Base-by-base conservation (phyloP, 2,888 invertebrate species). In the Eupithecia inturbata region DNA sequence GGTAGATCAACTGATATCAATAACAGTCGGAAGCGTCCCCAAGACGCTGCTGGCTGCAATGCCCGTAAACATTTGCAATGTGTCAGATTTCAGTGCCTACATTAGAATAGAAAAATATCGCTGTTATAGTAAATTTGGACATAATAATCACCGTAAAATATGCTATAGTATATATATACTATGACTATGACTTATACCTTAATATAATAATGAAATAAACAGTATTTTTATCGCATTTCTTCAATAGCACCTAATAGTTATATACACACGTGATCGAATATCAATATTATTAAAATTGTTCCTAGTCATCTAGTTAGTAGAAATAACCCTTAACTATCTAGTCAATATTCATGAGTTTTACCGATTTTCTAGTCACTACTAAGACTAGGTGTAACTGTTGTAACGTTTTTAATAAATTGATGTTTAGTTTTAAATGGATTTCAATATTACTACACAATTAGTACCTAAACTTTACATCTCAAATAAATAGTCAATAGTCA, bases 361-460 rank as follows among this genome's bases (percentile, higher is more conserved):
- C 53, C 10, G 12, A 53, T 22, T 53, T 22, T 57, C 57, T 53
- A 26, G 26, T 57, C 57, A 26, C 12, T 26, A 10, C 4, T 26
- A 57, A 57, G 14, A 14, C 26, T 26, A 14, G 16, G 0, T 31
- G 6, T 28, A 28, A 5, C 5, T 14, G 16, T 26, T 28, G 62
- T 19, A 19, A 31, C 19, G 9, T 31, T 62, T 53, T 62, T 9
- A 63, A 63, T 64, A 70, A 64, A 70, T 19, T 63, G 45, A 49
- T 63, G 41, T 62, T 69, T 62, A 69, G 41, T 28, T n/a, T n/a
- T 62, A 45, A 31, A 16, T 41, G 16, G 2, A 41, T 41, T 41
- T 41, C 0, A 41, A 16, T 41, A 41, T 16, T 16, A 16, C 6
- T 19, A 41, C 16, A 41, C 41, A 4, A 16, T 41, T 4, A 39